phyloP scores from a whole-genome alignment of 2,888 invertebrate species.

The Acrobasis suavella region DNA sequence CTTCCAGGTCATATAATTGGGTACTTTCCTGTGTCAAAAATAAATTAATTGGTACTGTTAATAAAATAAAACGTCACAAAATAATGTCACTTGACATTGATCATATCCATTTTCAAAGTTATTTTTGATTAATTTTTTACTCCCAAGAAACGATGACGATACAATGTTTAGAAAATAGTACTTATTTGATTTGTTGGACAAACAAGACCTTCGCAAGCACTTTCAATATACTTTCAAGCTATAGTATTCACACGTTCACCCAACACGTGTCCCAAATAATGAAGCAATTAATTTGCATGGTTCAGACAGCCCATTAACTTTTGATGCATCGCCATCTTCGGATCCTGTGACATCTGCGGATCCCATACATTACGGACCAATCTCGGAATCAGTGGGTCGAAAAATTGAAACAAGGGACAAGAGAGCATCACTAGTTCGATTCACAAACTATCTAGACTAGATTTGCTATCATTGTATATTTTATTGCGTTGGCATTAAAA shows the following conservation, averaged over 20 bases:
- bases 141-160: too few relatives aligned
- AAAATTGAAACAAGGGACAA: slow-evolving; percentile 23
- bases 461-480: background rate
- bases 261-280: slow-evolving; percentile 14
- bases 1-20: too few relatives aligned
- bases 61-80: too few relatives aligned
- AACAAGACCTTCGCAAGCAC: too few relatives aligned
- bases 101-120: too few relatives aligned
- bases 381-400: slow-evolving; percentile 39
- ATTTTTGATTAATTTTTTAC: too few relatives aligned
- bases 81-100: too few relatives aligned
- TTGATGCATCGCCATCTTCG: slow-evolving; percentile 39
- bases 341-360: slow-evolving; percentile 58
- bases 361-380: slow-evolving; percentile 43
- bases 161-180: too few relatives aligned
- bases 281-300: slow-evolving; percentile 15
- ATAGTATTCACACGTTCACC: background rate
- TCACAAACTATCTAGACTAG: background rate
- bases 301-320: slow-evolving; percentile 30
- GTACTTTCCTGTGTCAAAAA: too few relatives aligned
- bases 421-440: slow-evolving; percentile 12
- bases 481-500: too few relatives aligned
- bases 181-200: too few relatives aligned
- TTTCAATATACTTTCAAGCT: background rate
- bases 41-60: too few relatives aligned